Percentiles rank a stretch among this genome's conserved stretches.
Conservation (phyloP, 1,140 invertebrate species). For the Drosophila takahashii region DNA sequence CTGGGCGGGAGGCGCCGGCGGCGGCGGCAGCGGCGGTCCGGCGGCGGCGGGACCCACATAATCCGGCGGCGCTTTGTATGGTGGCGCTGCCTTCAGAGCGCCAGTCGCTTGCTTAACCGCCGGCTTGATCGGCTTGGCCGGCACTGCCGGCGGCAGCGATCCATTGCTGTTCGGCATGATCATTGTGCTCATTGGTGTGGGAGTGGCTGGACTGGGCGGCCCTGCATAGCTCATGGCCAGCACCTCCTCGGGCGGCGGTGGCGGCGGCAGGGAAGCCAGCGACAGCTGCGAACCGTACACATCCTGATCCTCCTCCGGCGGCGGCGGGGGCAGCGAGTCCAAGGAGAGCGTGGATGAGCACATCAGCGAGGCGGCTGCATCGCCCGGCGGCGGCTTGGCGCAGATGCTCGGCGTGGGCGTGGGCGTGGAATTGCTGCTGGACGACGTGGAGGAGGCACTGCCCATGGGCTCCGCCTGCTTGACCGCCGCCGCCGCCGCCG, state of each 20-base stretch:
- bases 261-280: slow-evolving; percentile 89
- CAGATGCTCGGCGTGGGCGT: slow-evolving; percentile 81
- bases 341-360: slow-evolving; percentile 91
- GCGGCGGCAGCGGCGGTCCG: slow-evolving; percentile 35
- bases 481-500: slow-evolving; percentile 2
- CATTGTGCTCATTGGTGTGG: slow-evolving; percentile 39
- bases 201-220: slow-evolving; percentile 41
- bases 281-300: slow-evolving; percentile 89
- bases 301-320: slow-evolving; percentile 88
- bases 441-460: slow-evolving; percentile 68
- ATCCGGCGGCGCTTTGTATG: slow-evolving; percentile 83
- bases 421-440: slow-evolving; percentile 79
- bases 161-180: slow-evolving; percentile 57
- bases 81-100: slow-evolving; percentile 70
- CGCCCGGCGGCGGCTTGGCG: slow-evolving; percentile 64
- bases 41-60: slow-evolving; percentile 65
- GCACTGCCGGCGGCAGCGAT: slow-evolving; percentile 71
- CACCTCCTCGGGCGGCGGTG: slow-evolving; percentile 87
- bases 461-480: slow-evolving; percentile 36
- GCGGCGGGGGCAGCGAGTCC: slow-evolving; percentile 91
- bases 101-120: slow-evolving; percentile 62
- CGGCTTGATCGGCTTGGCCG: slow-evolving; percentile 80
- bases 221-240: slow-evolving; percentile 47
- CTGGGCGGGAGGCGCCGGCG: slow-evolving; percentile 59
- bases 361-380: slow-evolving; percentile 84